Conservation (phyloP, 2,113 vertebrate species). For the Takifugu flavidus region DNA sequence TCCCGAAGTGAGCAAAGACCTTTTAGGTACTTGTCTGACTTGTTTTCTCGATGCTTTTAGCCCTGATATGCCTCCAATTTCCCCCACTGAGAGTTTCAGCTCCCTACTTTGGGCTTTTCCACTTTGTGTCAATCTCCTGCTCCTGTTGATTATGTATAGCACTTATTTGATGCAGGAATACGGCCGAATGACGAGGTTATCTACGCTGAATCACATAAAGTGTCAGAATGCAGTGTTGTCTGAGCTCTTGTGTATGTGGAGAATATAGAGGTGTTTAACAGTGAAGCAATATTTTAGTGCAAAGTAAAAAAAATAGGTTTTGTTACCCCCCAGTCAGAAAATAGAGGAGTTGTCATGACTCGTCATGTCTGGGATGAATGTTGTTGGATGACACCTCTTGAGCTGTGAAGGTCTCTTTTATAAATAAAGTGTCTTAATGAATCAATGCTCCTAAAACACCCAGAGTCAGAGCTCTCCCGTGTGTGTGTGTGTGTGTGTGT, state of each 20-base stretch:
- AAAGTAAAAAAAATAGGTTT: not conserved
- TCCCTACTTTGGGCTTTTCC: slow-evolving; percentile 21
- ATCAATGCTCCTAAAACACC: no score
- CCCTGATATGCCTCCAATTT: slow-evolving; percentile 40
- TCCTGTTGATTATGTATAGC: slow-evolving; percentile 12
- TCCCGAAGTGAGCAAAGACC: slow-evolving; percentile 25
- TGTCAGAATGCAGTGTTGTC: slow-evolving; percentile 11
- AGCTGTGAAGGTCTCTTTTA: no score
- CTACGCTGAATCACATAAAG: slow-evolving; percentile 11
- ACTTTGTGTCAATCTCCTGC: slow-evolving; percentile 41
- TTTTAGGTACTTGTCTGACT: slow-evolving; percentile 48
- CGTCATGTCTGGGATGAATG: no score
- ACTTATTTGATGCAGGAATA: slow-evolving; percentile 9
- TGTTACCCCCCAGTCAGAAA: slow-evolving; percentile 3
- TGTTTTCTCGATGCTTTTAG: slow-evolving; percentile 41
- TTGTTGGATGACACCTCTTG: no score
- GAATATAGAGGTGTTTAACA: not conserved
- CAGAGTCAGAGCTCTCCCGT: not conserved
- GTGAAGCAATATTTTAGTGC: not conserved
- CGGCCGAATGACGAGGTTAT: slow-evolving; percentile 22
- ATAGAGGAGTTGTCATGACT: no score
- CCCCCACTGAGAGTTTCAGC: slow-evolving; percentile 1
- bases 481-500: not conserved
- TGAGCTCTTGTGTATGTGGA: slow-evolving; percentile 3
- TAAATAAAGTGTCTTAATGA: no score